A percentile compares a stretch with the other conserved stretches of the same genome.
These are phyloP conservation scores for Sycophila sp. DNA, from an alignment of 1,140 invertebrate species.

Conservation along the genomic window DNA sequence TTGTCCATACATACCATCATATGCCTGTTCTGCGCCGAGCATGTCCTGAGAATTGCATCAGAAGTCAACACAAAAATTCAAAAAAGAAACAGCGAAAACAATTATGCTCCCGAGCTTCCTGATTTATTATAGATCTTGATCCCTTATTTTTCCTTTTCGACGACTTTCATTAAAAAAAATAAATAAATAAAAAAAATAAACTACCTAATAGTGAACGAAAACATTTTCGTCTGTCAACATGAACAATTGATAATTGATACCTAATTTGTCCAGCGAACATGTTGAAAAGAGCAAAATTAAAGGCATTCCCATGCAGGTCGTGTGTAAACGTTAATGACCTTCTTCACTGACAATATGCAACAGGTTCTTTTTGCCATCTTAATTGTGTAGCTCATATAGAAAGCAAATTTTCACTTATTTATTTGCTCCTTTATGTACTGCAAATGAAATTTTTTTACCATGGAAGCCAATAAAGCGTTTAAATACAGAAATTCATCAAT, in stretches of 20 bases:
- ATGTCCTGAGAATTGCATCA: conserved; percentile 81
- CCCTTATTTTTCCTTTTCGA: too few species aligned
- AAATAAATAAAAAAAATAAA: too few species aligned
- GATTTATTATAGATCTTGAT: too few species aligned
- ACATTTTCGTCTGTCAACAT: not conserved
- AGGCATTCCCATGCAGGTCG: conserved; percentile 59
- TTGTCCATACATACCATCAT: conserved; percentile 91
- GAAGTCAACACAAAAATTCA: conserved; percentile 65
- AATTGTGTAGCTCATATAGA: not conserved
- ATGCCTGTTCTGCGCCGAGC: conserved; percentile 91
- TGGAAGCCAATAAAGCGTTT: too few species aligned
- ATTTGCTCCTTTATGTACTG: not conserved
- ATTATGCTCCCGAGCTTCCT: too few species aligned
- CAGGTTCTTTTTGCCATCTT: not conserved
- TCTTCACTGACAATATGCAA: conserved; percentile 1
- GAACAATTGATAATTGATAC: conserved; percentile 16
- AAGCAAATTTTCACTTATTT: not conserved
- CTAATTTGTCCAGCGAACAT: conserved; percentile 6
- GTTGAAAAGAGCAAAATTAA: conserved; percentile 43
- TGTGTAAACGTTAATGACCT: conserved; percentile 22
- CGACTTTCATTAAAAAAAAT: too few species aligned
- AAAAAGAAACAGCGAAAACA: conserved; percentile 5
- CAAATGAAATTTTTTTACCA: too few species aligned
- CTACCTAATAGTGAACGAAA: too few species aligned
- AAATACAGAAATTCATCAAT: not conserved